phyloP scores from a whole-genome alignment of 2,113 vertebrate species.

The Pangasianodon hypophthalmus region DNA sequence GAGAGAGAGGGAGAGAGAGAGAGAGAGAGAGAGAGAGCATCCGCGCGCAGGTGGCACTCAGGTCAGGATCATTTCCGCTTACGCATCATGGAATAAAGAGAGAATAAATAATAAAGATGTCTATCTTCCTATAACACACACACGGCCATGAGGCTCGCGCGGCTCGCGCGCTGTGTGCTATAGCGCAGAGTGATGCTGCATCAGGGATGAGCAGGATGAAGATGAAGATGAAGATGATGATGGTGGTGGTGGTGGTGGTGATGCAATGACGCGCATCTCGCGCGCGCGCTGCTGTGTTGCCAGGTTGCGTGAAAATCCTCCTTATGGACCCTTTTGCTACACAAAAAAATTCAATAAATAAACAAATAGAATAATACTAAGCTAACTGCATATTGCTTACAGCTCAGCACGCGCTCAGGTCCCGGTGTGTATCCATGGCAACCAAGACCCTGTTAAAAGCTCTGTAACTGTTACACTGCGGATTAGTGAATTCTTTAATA shows the following conservation, averaged over 20 bases:
- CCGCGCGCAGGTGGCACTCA: constrained; percentile 33
- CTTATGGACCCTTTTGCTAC: no score
- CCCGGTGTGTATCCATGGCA: not conserved
- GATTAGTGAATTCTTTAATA: not conserved
- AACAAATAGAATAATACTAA: not conserved
- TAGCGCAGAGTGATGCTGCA: constrained; percentile 1
- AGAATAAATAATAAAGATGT: not conserved
- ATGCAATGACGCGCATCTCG: constrained; percentile 32
- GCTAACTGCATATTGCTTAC: not conserved
- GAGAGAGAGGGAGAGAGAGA: constrained; percentile 39
- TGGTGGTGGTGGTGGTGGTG: not conserved
- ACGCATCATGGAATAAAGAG: constrained; percentile 21
- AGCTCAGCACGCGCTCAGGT: not conserved
- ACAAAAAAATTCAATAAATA: not conserved
- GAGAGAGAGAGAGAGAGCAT: constrained; percentile 33
- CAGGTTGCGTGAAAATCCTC: not conserved
- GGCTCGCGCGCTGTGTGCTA: not conserved
- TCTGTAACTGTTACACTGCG: not conserved
- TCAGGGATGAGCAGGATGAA: not conserved
- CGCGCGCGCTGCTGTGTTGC: not conserved
- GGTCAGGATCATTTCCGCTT: constrained; percentile 48
- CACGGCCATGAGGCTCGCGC: no score
- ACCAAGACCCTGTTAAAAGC: not conserved
- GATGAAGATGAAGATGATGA: not conserved
- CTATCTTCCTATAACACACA: not conserved